Evolutionary conservation across 2,113 vertebrate species (phyloP), one percentile per base, ranked within the genome.

Genomic region (Bathybates hornii): DNA sequence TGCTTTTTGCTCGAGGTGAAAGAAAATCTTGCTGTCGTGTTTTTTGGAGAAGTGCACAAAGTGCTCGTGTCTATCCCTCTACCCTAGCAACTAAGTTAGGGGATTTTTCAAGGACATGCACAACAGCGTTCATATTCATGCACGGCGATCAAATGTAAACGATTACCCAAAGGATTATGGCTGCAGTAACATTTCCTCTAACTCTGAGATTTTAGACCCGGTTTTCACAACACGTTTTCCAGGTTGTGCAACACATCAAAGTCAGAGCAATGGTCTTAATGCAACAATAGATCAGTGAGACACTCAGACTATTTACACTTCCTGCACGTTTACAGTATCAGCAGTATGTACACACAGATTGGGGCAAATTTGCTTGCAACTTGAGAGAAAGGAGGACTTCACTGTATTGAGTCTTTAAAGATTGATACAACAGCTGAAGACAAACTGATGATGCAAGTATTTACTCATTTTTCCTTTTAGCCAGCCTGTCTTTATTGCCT

Each of bases 121-220:
- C 89, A 87, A 63, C 82, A 80, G 76, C 83, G 87, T 95, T 94
- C 81, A 84, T 89, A 94, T 94, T 94, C 89, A 93, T 93, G 89
- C 76, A 7, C 87, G 73, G 86, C 86, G 85, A 92, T 88, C 89
- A 92, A 91, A 92, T 94, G 85, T 93, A 90, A 94, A 93, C 66
- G 76, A 93, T 93, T 91, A 89, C 85, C 92, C 86, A 53, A 45
- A 83, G 93, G 94, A 94, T 94, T 95, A 84, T 81, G 32, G 89
- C 53, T 84, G 86, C 83, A 63, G 87, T 81, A 88, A 57, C 84
- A 56, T 90, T 84, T 87, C 48, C 89, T 87, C 82, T 86, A 41
- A 38, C 82, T 82, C 57, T 8, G 83, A 79, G 76, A 89, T 88
- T 91, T 90, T 87, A 80, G 81, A 32, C 34, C 7, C 5, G 2